A percentile compares a stretch with the other conserved stretches of the same genome.
Conservation (phyloP, 64 coral and sea anemone genomes). For the Stichodactyla mertensii region DNA sequence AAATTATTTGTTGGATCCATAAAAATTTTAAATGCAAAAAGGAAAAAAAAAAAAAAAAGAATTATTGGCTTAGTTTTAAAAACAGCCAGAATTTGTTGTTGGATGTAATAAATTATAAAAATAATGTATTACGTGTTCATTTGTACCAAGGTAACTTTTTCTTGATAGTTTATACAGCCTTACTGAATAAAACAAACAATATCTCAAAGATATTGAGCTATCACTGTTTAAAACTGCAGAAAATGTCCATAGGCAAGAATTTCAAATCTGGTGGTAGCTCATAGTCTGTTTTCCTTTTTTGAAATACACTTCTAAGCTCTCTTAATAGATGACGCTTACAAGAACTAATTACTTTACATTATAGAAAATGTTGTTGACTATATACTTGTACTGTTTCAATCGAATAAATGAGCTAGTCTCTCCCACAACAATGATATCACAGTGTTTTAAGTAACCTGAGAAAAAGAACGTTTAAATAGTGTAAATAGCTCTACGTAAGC, state of each 20-base stretch:
- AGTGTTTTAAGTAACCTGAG: background rate
- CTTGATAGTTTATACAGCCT: background rate
- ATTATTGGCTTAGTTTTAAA: background rate
- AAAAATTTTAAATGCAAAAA: background rate
- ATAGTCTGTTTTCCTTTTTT: no score
- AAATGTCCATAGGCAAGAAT: background rate
- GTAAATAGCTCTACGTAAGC: background rate
- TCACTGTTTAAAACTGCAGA: background rate
- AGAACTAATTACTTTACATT: background rate
- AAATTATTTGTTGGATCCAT: background rate
- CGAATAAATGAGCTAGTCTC: background rate
- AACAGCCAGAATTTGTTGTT: background rate
- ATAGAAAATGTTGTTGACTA: background rate
- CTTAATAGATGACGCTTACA: background rate
- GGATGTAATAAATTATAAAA: background rate
- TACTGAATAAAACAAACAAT: background rate
- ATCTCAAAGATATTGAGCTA: background rate
- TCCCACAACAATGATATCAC: background rate
- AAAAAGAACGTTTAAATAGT: constrained; percentile 8
- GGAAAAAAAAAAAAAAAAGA: background rate
- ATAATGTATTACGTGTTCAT: background rate
- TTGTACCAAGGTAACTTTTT: background rate
- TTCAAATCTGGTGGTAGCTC: no score
- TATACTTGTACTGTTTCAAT: background rate
- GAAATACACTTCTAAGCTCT: no score